Evolutionary conservation across 2,888 invertebrate genomes (phyloP).

Genomic region (Ametastegia equiseti): DNA sequence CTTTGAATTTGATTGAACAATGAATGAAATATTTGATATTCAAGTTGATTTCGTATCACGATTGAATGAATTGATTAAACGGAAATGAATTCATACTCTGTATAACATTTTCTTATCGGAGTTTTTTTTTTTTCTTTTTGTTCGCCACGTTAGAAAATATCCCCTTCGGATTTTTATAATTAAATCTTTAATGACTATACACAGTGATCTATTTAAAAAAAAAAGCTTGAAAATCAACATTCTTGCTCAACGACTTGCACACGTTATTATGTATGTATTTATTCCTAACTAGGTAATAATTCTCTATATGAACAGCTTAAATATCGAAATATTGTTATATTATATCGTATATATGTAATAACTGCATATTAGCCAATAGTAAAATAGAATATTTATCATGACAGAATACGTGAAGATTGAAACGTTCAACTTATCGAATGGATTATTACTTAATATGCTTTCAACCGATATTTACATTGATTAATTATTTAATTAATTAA

Average conservation of each 20-base stretch:
- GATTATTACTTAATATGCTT: constrained; percentile 8
- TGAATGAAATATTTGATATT: not conserved
- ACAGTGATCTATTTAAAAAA: not conserved
- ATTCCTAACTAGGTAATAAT: constrained; percentile 43
- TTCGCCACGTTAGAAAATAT: no score
- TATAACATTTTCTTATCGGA: not conserved
- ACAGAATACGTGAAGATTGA: constrained; percentile 36
- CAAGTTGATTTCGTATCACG: not conserved
- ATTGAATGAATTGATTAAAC: not conserved
- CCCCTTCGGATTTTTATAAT: not conserved
- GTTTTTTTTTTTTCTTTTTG: no score
- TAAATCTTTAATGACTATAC: not conserved
- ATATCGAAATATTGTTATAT: not conserved
- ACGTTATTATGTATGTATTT: constrained; percentile 16
- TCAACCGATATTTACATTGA: constrained; percentile 25
- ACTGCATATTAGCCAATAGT: constrained; percentile 46
- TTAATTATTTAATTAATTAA: not conserved
- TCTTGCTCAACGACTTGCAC: not conserved
- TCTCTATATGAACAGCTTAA: constrained; percentile 17
- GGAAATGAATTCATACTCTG: not conserved
- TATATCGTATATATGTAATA: constrained; percentile 46
- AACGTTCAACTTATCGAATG: constrained; percentile 17
- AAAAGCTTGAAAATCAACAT: constrained; percentile 24
- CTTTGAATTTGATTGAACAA: not conserved
- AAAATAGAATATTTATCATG: constrained; percentile 45